Conservation (phyloP, 2,888 invertebrate genomes). For the Rhimphoctona megacephalus region DNA sequence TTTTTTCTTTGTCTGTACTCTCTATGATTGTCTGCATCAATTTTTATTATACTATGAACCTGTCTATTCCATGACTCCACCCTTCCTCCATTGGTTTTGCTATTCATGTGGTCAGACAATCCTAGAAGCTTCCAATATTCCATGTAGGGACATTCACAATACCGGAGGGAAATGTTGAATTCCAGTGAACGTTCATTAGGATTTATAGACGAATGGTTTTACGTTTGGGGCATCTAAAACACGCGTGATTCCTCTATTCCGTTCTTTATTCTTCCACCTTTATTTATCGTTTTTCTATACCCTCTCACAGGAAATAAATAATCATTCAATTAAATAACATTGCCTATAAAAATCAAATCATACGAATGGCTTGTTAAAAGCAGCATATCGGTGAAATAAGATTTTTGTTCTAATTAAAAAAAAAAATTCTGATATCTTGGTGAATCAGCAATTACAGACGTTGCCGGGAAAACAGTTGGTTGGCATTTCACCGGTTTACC, state of each 20-base stretch:
- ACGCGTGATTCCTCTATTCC: conserved; percentile 26
- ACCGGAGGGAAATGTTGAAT: conserved; percentile 36
- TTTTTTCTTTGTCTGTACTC: conserved; percentile 37
- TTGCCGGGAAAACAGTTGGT: conserved; percentile 45
- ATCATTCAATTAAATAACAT: conserved; percentile 71
- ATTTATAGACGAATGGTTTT: conserved; percentile 83
- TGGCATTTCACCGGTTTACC: conserved; percentile 68
- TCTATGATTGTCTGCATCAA: conserved; percentile 7
- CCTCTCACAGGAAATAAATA: conserved; percentile 73
- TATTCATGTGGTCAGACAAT: conserved; percentile 56
- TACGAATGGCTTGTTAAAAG: neutral
- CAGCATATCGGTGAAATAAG: neutral
- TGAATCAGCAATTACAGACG: conserved; percentile 48
- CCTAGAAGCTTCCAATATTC: conserved; percentile 55
- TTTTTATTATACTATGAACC: conserved; percentile 41
- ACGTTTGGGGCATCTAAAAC: conserved; percentile 45
- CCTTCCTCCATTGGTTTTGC: conserved; percentile 23
- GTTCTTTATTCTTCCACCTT: conserved; percentile 31
- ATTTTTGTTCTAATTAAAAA: conserved; percentile 19
- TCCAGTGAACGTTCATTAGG: conserved; percentile 83
- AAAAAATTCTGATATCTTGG: conserved; percentile 43
- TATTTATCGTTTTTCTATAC: conserved; percentile 40
- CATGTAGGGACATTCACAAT: conserved; percentile 43
- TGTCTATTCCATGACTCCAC: conserved; percentile 28
- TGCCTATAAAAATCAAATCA: neutral